phyloP scores from a whole-genome alignment of 2,888 invertebrate species.

The Sarcophaga variegata region DNA sequence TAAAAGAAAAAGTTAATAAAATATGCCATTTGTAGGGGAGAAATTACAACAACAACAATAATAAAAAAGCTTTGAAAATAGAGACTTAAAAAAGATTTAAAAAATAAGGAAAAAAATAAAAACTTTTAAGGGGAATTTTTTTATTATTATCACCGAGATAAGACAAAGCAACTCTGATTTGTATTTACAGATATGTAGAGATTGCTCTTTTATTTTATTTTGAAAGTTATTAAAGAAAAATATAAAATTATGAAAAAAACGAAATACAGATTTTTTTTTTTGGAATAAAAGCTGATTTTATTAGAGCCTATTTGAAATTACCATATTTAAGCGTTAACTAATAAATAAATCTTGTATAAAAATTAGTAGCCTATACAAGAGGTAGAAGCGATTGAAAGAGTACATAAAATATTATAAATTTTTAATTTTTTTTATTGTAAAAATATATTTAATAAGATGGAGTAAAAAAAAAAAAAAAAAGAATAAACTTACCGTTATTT shows the following conservation, averaged over 20 bases:
- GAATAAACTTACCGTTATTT: constrained; percentile 79
- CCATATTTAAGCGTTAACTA: not conserved
- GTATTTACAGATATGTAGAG: constrained; percentile 49
- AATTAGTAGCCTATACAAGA: constrained; percentile 32
- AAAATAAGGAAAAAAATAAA: constrained; percentile 28
- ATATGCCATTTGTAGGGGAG: constrained; percentile 45
- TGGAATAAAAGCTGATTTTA: not conserved
- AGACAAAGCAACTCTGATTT: too few species aligned
- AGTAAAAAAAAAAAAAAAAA: not conserved
- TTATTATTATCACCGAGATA: too few species aligned
- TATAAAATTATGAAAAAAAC: not conserved
- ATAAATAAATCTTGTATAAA: constrained; percentile 12
- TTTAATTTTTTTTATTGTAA: not conserved
- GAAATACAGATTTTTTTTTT: not conserved
- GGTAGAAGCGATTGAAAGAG: not conserved
- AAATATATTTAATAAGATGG: constrained; percentile 2
- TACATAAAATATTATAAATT: too few species aligned
- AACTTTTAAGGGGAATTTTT: constrained; percentile 3
- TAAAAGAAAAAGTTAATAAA: constrained; percentile 63
- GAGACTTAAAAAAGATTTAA: constrained; percentile 26
- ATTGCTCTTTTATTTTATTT: constrained; percentile 12
- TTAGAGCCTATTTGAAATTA: not conserved
- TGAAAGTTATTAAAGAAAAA: not conserved
- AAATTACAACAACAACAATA: constrained; percentile 26
- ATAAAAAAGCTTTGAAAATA: constrained; percentile 41